Evolutionary conservation across 53 echinoderm and acorn worm species (phyloP), one percentile per base, ranked within the genome.

Genomic region (Glandiceps talaboti): DNA sequence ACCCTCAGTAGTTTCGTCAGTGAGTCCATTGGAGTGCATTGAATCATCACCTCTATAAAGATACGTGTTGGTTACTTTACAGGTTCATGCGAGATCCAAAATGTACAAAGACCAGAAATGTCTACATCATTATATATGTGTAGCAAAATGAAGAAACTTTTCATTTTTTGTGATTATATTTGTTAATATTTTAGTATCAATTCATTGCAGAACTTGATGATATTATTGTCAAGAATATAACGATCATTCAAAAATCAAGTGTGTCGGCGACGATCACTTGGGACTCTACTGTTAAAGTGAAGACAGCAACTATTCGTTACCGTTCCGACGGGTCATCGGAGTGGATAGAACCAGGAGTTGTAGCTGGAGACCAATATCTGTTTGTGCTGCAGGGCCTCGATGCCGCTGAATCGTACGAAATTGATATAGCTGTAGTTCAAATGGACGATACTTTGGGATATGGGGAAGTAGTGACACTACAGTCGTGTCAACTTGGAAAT

Each of bases 201-300:
- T 33, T 79, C 79, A 74, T 83, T 80, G 25, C 31, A 32, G 10
- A 1, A 78, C 0, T 76, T 92, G 92, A 86, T 86, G 94, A 94
- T 79, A 30, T 78, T 25, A 90, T 91, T 0, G 76, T 73, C 27
- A 31, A 77, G 1, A 77, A 82, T 26, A 45, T 45, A 12, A 45
- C 64, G 20, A 81, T 92, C 28, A 83, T 94, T 20, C 86, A 90
- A 73, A 79, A 86, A 29, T 94, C 91, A 90, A 89, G 86, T 33
- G 79, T 82, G 20, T 89, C 94, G 1, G 86, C 92, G 85, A 92
- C 94, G 27, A 33, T 92, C 30, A 81, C 76, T 27, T 94, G 94
- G 94, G 73, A 84, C 10, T 84, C 92, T 1, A 82, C 79, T 30
- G 87, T 94, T 30, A 80, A 88, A 73, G 92, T 88, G 28, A 86